phyloP scores from a whole-genome alignment of 2,888 invertebrate genomes.

The Drosophila affinis region DNA sequence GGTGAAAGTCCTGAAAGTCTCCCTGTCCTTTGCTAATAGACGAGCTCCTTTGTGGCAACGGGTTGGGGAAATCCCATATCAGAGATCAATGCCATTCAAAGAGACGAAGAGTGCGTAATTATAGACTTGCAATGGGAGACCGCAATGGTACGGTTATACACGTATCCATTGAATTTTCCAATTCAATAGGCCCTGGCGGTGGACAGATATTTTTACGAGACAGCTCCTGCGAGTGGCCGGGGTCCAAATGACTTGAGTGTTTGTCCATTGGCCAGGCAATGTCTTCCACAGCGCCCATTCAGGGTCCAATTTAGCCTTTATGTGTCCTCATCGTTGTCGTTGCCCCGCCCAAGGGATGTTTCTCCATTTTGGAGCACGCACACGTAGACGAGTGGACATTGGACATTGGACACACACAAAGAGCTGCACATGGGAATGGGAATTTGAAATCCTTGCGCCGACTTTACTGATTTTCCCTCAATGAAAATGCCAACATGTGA shows the following conservation, averaged over 20 bases:
- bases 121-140: constrained; percentile 49
- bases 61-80: constrained; percentile 6
- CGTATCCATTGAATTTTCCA: constrained; percentile 62
- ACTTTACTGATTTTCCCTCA: constrained; percentile 61
- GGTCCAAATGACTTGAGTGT: constrained; percentile 49
- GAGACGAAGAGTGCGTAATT: constrained; percentile 44
- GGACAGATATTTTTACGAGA: constrained; percentile 23
- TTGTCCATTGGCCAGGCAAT: constrained; percentile 38
- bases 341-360: constrained; percentile 58
- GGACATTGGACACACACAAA: constrained; percentile 11
- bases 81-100: constrained; percentile 6
- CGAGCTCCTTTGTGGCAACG: not conserved
- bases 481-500: constrained; percentile 62
- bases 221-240: no score
- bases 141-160: constrained; percentile 50
- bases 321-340: constrained; percentile 53
- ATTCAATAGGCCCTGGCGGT: constrained; percentile 50
- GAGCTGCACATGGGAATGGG: constrained; percentile 5
- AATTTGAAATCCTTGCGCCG: constrained; percentile 37
- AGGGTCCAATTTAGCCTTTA: constrained; percentile 73
- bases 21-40: no score
- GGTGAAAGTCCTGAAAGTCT: not conserved
- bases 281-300: constrained; percentile 61
- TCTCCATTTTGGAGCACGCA: constrained; percentile 44
- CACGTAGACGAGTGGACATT: constrained; percentile 27